Percentiles rank a stretch among this genome's conserved stretches.
These are phyloP conservation scores for Dendroctonus valens DNA, from an alignment of 1,140 invertebrate genomes.

Conservation along the genomic window DNA sequence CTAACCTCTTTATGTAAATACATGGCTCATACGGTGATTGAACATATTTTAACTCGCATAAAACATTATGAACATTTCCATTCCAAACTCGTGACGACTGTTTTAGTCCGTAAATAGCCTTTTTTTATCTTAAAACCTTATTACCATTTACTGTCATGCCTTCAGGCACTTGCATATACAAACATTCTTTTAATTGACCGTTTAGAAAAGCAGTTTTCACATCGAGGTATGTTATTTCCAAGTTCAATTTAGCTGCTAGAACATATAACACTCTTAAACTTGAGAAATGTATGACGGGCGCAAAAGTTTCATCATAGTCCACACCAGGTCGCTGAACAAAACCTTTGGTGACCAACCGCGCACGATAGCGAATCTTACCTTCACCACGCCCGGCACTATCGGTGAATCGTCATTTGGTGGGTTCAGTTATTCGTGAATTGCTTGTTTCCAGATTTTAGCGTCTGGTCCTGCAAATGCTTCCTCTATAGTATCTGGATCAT, in stretches of 20 bases:
- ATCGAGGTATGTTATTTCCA: slow-evolving; percentile 9
- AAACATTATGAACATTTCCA: too few species aligned
- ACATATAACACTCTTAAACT: slow-evolving; percentile 36
- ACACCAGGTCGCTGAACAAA: slow-evolving; percentile 47
- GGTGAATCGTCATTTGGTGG: slow-evolving; percentile 31
- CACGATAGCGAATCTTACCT: slow-evolving; percentile 40
- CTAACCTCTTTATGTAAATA: too few species aligned
- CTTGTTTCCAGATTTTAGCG: slow-evolving; percentile 29
- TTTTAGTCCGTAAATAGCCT: too few species aligned
- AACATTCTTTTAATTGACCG: neutral
- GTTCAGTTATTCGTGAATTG: slow-evolving; percentile 39
- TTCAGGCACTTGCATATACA: slow-evolving; percentile 1
- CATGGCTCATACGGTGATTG: too few species aligned
- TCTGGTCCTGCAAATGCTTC: slow-evolving; percentile 36
- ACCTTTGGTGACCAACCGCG: slow-evolving; percentile 48
- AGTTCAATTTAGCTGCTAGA: slow-evolving; percentile 7
- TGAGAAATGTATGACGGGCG: slow-evolving; percentile 45
- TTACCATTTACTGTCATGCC: neutral
- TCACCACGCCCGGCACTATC: slow-evolving; percentile 43
- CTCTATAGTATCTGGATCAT: slow-evolving; percentile 25
- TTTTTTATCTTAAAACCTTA: neutral
- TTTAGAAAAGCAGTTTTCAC: slow-evolving; percentile 2
- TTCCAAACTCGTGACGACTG: too few species aligned
- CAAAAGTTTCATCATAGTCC: slow-evolving; percentile 47
- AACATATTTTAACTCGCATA: too few species aligned